Percentiles rank a stretch among this genome's conserved stretches.
Evolutionary conservation across 2,797 vertebrate genomes (phyloP).

Genomic region (Somateria mollissima): DNA sequence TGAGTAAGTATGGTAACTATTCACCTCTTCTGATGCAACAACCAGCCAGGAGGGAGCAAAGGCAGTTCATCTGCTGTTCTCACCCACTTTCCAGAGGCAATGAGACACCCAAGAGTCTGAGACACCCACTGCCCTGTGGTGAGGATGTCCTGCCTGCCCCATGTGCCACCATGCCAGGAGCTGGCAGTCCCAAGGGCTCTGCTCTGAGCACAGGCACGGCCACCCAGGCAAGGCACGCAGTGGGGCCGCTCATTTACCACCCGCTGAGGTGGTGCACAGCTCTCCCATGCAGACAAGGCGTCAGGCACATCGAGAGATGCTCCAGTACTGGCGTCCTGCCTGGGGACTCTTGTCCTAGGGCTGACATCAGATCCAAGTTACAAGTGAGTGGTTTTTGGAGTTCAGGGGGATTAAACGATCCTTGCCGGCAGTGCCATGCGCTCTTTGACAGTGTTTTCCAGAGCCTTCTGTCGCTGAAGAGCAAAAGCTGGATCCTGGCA

Average conservation of each 20-base stretch:
- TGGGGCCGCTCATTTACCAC: neutral
- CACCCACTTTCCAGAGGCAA: neutral
- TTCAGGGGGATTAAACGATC: neutral
- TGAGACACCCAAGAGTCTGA: neutral
- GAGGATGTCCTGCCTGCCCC: neutral
- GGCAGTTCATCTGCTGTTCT: neutral
- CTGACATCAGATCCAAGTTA: neutral
- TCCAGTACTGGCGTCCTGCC: neutral
- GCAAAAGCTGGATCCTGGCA: slow-evolving; percentile 42
- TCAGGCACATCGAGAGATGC: neutral
- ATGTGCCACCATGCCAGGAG: accelerated
- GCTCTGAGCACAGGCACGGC: neutral
- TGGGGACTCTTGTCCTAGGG: neutral
- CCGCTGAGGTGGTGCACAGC: neutral
- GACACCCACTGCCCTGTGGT: no score
- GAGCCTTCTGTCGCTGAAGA: slow-evolving; percentile 41
- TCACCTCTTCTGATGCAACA: neutral
- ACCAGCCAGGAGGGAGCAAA: neutral
- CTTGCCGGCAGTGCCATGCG: neutral
- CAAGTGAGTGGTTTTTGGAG: neutral
- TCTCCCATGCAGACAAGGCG: accelerated
- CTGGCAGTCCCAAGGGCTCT: neutral
- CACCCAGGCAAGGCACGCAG: accelerated
- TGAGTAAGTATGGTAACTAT: neutral
- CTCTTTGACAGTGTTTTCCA: slow-evolving; percentile 21